Percentiles rank a stretch among this genome's conserved stretches.
phyloP scores from a whole-genome alignment of 1,140 invertebrate genomes.

The Myzus persicae region DNA sequence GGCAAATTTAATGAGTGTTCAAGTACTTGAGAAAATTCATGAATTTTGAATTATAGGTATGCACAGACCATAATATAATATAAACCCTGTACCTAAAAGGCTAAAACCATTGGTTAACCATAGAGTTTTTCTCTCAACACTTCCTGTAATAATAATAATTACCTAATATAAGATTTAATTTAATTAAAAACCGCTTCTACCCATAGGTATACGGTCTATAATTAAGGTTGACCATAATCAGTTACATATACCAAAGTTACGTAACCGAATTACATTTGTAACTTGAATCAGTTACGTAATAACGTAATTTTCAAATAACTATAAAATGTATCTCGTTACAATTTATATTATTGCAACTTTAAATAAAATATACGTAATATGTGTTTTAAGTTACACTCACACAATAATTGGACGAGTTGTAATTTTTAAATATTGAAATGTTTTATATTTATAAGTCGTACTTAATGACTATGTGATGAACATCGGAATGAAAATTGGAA shows the following conservation, averaged over 20 bases:
- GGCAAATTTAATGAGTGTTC: no score
- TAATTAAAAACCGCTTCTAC: no score
- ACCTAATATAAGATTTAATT: no score
- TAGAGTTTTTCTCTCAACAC: no score
- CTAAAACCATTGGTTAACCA: no score
- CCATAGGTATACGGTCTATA: neutral
- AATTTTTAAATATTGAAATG: neutral
- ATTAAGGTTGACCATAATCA: neutral
- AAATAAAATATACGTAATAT: neutral
- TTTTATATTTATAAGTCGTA: neutral
- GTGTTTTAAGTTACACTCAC: neutral
- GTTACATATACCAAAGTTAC: neutral
- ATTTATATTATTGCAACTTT: neutral
- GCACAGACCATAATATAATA: no score
- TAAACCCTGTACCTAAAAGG: no score
- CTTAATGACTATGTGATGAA: neutral
- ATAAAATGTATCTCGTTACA: neutral
- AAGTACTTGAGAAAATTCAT: no score
- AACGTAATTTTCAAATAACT: neutral
- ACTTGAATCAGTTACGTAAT: neutral
- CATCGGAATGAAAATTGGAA: neutral
- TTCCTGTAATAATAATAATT: no score
- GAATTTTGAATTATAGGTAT: no score
- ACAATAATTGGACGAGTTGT: neutral
- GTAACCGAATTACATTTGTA: neutral